Base-by-base conservation (phyloP, 2,888 invertebrate species). In the Timandra comae region DNA sequence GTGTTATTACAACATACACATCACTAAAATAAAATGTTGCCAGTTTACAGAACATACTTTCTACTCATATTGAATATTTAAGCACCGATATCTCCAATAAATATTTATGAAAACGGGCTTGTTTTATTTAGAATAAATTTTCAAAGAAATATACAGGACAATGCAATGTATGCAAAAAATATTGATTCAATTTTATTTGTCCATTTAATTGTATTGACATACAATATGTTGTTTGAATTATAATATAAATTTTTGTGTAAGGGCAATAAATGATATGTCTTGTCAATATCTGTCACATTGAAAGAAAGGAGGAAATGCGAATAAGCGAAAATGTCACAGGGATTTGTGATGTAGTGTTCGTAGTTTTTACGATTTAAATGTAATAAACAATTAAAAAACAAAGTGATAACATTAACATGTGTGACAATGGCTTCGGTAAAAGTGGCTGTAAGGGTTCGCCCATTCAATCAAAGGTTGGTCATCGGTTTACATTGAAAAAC, bases 371-470 rank as follows among this genome's bases (percentile, higher is more conserved):
- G 62, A 57, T 52, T 73, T 16, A 63, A 52, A 76, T 74, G 69
- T 71, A 69, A 66, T 70, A 70, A 69, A 62, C 60, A 56, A 46
- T 56, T 58, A 57, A 58, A 60, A 59, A 55, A 49, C 48, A 56
- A 60, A 56, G 55, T 63, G 33, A 64, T 75, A 56, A 67, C 57
- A 71, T 73, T 76, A 86, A 85, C 84, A 86, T 85, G 86, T 74
- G 79, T 77, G 72, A 87, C 66, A 80, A 95, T 95, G 95, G 95
- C 96, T 69, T 96, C 96, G 60, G 93, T 96, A 64, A 95, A 95
- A 89, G 95, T 95, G 71, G 95, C 95, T 65, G 95, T 95, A 58
- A 90, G 95, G 87, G 94, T 95, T 81, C 91, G 95, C 73, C 95
- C 95, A 79, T 94, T 95, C 84, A 95, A 94, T 86, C 90, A 93